Percentiles rank a stretch among this genome's conserved stretches.
These are phyloP conservation scores for Laticauda laticaudata DNA, from an alignment of 2,113 vertebrate genomes.

Conservation along the genomic window DNA sequence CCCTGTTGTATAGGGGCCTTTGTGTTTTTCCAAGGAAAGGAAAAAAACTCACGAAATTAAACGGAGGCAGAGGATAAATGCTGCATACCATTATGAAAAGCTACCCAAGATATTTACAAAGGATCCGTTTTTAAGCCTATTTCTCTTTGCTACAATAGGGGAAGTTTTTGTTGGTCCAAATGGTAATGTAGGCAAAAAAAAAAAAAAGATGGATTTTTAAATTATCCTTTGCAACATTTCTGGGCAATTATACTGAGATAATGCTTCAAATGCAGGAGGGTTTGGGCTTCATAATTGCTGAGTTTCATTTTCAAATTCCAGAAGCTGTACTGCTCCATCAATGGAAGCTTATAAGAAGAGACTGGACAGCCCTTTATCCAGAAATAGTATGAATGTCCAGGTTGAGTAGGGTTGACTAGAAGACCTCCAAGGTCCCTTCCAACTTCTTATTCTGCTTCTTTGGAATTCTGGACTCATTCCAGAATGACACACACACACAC, in stretches of 20 bases:
- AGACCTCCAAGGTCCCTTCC: too few relatives aligned
- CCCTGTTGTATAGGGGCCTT: background rate
- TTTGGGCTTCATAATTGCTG: slow-evolving; percentile 79
- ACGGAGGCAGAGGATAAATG: slow-evolving; percentile 29
- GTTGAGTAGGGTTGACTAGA: too few relatives aligned
- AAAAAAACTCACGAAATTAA: slow-evolving; percentile 29
- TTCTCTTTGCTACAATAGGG: slow-evolving; percentile 55
- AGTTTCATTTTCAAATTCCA: slow-evolving; percentile 77
- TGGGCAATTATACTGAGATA: slow-evolving; percentile 81
- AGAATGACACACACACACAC: too few relatives aligned
- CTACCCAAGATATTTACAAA: slow-evolving; percentile 60
- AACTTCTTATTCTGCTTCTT: too few relatives aligned
- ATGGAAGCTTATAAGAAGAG: too few relatives aligned
- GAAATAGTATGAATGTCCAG: too few relatives aligned
- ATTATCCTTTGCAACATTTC: slow-evolving; percentile 79
- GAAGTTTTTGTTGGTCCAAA: slow-evolving; percentile 62
- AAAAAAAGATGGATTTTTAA: slow-evolving; percentile 79
- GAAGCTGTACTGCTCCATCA: too few relatives aligned
- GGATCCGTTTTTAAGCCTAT: slow-evolving; percentile 63
- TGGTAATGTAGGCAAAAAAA: slow-evolving; percentile 53
- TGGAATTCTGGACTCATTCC: too few relatives aligned
- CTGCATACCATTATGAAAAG: slow-evolving; percentile 61
- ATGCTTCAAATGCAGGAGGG: slow-evolving; percentile 80
- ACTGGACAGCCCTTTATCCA: too few relatives aligned
- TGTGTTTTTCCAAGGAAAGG: background rate